phyloP scores from a whole-genome alignment of 2,797 vertebrate genomes.

The Cottoperca gobio region DNA sequence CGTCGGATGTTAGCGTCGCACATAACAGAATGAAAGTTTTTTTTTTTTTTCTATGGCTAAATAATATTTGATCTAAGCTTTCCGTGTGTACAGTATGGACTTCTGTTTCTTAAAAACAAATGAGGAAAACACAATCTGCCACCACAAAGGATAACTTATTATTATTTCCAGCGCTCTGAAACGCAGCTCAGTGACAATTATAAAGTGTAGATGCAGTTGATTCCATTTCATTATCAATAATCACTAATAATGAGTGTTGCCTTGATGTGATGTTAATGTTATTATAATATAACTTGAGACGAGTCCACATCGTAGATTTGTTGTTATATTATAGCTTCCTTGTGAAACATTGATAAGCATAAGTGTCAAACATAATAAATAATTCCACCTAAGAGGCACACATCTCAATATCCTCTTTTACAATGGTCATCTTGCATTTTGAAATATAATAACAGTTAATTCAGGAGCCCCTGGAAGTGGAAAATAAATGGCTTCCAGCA shows the following conservation, averaged over 20 bases:
- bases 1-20: too few species aligned
- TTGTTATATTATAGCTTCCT: not conserved
- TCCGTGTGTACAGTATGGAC: too few species aligned
- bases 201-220: not conserved
- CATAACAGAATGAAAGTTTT: too few species aligned
- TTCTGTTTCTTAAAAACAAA: too few species aligned
- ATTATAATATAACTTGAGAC: not conserved
- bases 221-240: not conserved
- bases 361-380: not conserved
- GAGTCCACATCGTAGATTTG: not conserved
- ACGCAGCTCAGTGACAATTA: not conserved
- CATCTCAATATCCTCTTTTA: constrained; percentile 14
- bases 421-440: constrained; percentile 22
- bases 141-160: too few species aligned
- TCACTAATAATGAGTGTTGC: not conserved
- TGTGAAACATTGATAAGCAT: constrained; percentile 9
- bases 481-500: constrained; percentile 28
- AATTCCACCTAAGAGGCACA: not conserved
- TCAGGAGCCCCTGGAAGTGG: constrained; percentile 20
- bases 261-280: not conserved
- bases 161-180: not conserved
- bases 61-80: too few species aligned
- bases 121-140: too few species aligned
- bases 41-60: too few species aligned
- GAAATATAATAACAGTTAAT: constrained; percentile 25